Conservation (phyloP, 37 sponge, comb jelly and placozoan genomes). For the Bolinopsis microptera region DNA sequence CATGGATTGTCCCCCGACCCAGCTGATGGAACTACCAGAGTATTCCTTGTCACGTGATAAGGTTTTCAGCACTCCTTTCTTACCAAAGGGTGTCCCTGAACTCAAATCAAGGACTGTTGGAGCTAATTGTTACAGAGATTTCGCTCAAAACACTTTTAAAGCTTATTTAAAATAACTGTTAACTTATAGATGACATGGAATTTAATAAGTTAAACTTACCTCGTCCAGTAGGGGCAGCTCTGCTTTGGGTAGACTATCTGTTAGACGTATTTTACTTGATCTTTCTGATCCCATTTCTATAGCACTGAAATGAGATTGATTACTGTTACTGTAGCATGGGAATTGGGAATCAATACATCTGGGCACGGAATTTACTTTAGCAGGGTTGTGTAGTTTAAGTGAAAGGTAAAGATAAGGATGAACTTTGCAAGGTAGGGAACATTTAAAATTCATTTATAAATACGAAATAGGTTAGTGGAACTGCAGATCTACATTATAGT, state of each 20-base stretch:
- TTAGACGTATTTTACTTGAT: background rate
- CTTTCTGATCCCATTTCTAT: background rate
- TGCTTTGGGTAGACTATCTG: background rate
- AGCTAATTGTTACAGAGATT: background rate
- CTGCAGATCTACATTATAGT: too few relatives aligned
- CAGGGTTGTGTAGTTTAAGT: too few relatives aligned
- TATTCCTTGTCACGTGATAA: background rate
- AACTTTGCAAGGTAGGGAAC: too few relatives aligned
- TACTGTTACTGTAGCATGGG: too few relatives aligned
- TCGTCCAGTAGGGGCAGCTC: background rate
- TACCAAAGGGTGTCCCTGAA: background rate
- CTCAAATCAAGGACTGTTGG: background rate
- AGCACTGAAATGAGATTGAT: background rate
- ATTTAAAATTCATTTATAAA: too few relatives aligned
- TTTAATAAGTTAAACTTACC: too few relatives aligned
- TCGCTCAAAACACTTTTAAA: conserved; percentile 1
- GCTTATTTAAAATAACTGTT: background rate
- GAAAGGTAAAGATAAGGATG: too few relatives aligned
- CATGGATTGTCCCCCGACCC: conserved; percentile 4
- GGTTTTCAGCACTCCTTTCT: background rate
- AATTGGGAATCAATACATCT: too few relatives aligned
- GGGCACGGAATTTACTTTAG: too few relatives aligned
- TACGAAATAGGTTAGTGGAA: too few relatives aligned
- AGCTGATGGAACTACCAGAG: background rate
- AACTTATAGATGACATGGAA: too few relatives aligned